phyloP scores from a whole-genome alignment of 2,888 invertebrate genomes.

The Agriopis marginaria region DNA sequence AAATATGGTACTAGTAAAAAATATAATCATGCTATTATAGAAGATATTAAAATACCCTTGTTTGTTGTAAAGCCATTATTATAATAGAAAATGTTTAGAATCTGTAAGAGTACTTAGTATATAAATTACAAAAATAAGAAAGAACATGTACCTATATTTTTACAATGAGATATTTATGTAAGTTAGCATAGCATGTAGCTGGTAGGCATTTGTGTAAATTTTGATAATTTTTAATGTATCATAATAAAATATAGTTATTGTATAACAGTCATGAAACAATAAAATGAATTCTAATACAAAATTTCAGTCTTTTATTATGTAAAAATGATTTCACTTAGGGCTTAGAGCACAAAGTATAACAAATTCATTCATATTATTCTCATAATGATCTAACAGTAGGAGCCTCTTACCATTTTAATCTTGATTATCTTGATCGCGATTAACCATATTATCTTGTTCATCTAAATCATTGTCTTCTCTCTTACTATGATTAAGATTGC shows the following conservation, averaged over 20 bases:
- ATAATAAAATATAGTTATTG: slow-evolving; percentile 61
- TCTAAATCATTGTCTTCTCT: slow-evolving; percentile 54
- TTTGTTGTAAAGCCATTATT: slow-evolving; percentile 45
- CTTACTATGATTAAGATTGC: slow-evolving; percentile 69
- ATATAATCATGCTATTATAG: slow-evolving; percentile 8
- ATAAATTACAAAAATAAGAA: slow-evolving; percentile 60
- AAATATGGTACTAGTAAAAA: not conserved
- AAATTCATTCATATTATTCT: not conserved
- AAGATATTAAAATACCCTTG: slow-evolving; percentile 11
- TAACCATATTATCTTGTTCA: slow-evolving; percentile 47
- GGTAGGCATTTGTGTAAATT: slow-evolving; percentile 80
- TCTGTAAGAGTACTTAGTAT: slow-evolving; percentile 48
- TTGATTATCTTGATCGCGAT: slow-evolving; percentile 28
- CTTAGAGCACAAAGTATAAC: not conserved
- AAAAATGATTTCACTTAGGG: slow-evolving; percentile 14
- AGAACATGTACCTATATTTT: slow-evolving; percentile 79
- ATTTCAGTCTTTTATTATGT: slow-evolving; percentile 76
- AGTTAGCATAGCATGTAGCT: slow-evolving; percentile 61
- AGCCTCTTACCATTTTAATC: slow-evolving; percentile 20
- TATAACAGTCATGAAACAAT: slow-evolving; percentile 73
- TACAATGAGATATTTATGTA: slow-evolving; percentile 78
- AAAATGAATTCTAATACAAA: slow-evolving; percentile 74
- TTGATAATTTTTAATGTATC: slow-evolving; percentile 74
- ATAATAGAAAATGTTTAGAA: slow-evolving; percentile 40
- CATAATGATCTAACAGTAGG: not conserved